Evolutionary conservation across 2,888 invertebrate species (phyloP).

Genomic region (Cepaea hortensis): DNA sequence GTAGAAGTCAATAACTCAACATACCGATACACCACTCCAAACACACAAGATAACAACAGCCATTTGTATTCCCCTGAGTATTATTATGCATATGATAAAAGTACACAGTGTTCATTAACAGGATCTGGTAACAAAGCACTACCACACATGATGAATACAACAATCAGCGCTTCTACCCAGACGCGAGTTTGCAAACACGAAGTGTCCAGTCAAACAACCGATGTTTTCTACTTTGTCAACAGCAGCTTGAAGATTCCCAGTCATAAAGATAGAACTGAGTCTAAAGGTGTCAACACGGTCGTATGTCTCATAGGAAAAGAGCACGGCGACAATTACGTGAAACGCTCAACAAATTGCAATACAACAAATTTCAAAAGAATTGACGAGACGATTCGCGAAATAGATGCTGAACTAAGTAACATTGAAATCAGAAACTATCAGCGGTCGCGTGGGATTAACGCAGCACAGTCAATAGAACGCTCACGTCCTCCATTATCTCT

Average conservation of each 20-base stretch:
- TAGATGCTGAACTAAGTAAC: slow-evolving; percentile 34
- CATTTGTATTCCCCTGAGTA: neutral
- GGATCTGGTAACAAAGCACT: neutral
- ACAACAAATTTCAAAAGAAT: slow-evolving; percentile 3
- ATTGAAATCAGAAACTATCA: slow-evolving; percentile 23
- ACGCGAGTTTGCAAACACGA: slow-evolving; percentile 18
- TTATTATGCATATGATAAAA: slow-evolving; percentile 40
- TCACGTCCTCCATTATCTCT: neutral
- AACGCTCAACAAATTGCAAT: neutral
- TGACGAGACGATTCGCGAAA: slow-evolving; percentile 39
- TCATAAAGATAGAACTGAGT: neutral
- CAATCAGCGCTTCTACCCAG: slow-evolving; percentile 24
- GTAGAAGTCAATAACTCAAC: slow-evolving; percentile 16
- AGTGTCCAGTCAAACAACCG: slow-evolving; percentile 36
- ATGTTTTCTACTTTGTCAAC: neutral
- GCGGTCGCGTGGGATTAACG: neutral
- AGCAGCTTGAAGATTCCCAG: neutral
- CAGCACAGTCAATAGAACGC: neutral
- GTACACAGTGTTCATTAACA: slow-evolving; percentile 22
- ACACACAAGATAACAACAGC: neutral
- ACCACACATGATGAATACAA: neutral
- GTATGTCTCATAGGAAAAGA: slow-evolving; percentile 33
- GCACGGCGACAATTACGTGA: neutral
- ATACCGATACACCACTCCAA: neutral
- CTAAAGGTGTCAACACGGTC: slow-evolving; percentile 40